Evolutionary conservation across 1,140 invertebrate genomes (phyloP).

Genomic region (Carcinoscorpius rotundicauda): DNA sequence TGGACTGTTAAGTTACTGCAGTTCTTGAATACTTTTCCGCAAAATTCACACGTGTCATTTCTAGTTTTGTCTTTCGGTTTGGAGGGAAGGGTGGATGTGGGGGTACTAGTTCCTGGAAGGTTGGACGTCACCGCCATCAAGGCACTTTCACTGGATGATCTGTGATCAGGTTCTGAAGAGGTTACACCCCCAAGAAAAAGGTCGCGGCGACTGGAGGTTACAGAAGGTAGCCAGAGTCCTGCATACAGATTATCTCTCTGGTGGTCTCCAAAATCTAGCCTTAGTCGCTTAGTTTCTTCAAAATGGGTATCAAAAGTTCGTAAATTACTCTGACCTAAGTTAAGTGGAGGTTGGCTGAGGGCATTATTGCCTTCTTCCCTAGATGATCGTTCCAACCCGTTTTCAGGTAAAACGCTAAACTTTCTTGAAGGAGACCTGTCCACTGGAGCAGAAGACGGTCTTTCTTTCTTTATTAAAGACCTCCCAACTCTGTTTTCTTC

Average conservation of each 20-base stretch:
- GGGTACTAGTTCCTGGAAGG: constrained; percentile 7
- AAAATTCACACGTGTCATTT: constrained; percentile 96
- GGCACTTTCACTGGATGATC: constrained; percentile 20
- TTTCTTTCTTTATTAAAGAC: constrained; percentile 8
- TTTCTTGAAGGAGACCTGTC: constrained; percentile 20
- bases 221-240: constrained; percentile 43
- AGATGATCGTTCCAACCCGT: constrained; percentile 36
- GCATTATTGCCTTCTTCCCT: constrained; percentile 43
- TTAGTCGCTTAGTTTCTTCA: constrained; percentile 46
- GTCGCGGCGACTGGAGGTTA: constrained; percentile 24
- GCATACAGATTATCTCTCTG: constrained; percentile 35
- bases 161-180: constrained; percentile 5
- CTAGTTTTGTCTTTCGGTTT: constrained; percentile 66
- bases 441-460: constrained; percentile 9
- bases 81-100: constrained; percentile 28
- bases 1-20: constrained; percentile 97
- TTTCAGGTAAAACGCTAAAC: constrained; percentile 23
- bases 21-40: constrained; percentile 98
- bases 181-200: constrained; percentile 5
- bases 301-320: constrained; percentile 20
- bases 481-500: constrained; percentile 46
- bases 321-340: constrained; percentile 34
- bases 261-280: constrained; percentile 44
- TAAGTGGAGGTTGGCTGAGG: constrained; percentile 51
- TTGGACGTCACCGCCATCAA: constrained; percentile 35